Conservation (phyloP, 2,888 invertebrate genomes). For the Argyresthia goedartella region DNA sequence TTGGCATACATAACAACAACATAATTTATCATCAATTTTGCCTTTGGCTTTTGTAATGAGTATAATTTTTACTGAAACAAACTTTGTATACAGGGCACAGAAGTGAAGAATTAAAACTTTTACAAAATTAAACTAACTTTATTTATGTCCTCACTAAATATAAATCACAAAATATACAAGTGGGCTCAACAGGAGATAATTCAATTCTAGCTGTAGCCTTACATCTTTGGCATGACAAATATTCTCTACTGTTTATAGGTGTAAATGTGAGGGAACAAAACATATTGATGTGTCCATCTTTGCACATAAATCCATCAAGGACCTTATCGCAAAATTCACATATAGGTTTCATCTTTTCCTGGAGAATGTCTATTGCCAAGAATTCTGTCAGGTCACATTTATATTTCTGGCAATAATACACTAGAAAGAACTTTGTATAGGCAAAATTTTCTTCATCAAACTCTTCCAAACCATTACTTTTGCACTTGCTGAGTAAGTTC, state of each 20-base stretch:
- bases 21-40: too few species aligned
- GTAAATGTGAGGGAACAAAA: slow-evolving; percentile 48
- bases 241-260: slow-evolving; percentile 35
- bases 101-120: too few species aligned
- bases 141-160: slow-evolving; percentile 15
- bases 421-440: slow-evolving; percentile 33
- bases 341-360: slow-evolving; percentile 4
- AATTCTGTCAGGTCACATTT: slow-evolving; percentile 19
- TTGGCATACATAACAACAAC: too few species aligned
- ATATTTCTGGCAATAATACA: slow-evolving; percentile 35
- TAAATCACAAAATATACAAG: slow-evolving; percentile 50
- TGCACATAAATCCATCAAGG: slow-evolving; percentile 36
- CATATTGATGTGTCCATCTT: slow-evolving; percentile 38
- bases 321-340: slow-evolving; percentile 49
- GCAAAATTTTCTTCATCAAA: slow-evolving; percentile 28
- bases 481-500: slow-evolving; percentile 19
- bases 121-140: too few species aligned
- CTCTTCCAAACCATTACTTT: slow-evolving; percentile 16
- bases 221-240: slow-evolving; percentile 42
- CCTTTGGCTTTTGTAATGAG: too few species aligned
- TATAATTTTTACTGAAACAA: too few species aligned
- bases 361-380: slow-evolving; percentile 18
- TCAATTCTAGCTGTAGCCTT: slow-evolving; percentile 32
- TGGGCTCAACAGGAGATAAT: slow-evolving; percentile 23
- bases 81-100: too few species aligned